Base-by-base conservation (phyloP, 2,888 invertebrate species). In the Stenolophus ochropezus region DNA sequence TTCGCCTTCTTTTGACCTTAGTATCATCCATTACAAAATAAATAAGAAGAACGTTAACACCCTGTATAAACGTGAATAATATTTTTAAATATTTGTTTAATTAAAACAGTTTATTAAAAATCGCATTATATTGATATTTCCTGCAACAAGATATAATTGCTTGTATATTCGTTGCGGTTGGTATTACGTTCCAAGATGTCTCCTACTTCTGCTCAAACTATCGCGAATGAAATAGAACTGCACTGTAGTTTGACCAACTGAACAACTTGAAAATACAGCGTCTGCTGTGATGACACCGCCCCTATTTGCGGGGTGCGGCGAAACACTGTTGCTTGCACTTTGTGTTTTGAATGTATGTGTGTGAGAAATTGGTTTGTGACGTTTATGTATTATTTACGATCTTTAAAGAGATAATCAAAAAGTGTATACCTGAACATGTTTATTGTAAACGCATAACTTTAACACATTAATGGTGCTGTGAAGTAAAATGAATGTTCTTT, bases 261-360 rank as follows among this genome's bases (percentile, higher is more conserved):
- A 69, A 61, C 33, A 69, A 69, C 18, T 69, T 69, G 33, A 69
- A 69, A 33, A 69, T 53, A 53, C 56, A 75, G 75, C 49, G 23
- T 78, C 23, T 76, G 14, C 21, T 80, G 58, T 65, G 18, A 81
- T 81, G 81, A 81, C 75, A 81, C 56, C 81, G 81, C 61, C 74
- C 74, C 58, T 81, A 75, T 75, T 61, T 61, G 75, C 75, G 74
- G 81, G 81, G 81, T 81, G 81, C 81, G 81, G 81, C 81, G 65
- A 74, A 65, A 75, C 71, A 81, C 81, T 80, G 80, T 80, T 80
- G 80, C 80, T 73, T 80, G 69, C 53, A 79, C 51, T 79, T 73
- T 80, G 73, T 80, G 56, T 33, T 80, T 21, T 81, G 61, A 73
- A 61, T 81, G 65, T 77, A n/a, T 61, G 77, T 49, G 73, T 61